phyloP scores from a whole-genome alignment of 30 jellyfish, hydroid and myxozoan species.

The Chironex yamaguchii region DNA sequence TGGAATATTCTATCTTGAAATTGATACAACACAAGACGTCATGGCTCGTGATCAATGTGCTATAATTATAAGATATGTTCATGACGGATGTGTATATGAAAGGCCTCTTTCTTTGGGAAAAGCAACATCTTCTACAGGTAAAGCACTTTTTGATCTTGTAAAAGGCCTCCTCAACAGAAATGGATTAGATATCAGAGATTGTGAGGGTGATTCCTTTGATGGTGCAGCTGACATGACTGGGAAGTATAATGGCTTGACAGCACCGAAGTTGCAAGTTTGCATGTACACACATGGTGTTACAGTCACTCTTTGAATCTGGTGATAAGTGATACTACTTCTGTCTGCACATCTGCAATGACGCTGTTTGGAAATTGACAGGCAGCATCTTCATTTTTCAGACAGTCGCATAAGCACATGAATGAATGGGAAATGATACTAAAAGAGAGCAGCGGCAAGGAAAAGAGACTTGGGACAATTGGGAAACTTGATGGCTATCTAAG shows the following conservation, averaged over 20 bases:
- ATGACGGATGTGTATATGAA: conserved; percentile 30
- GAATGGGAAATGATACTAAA: conserved; percentile 43
- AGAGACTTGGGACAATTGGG: conserved; percentile 36
- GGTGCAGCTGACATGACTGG: conserved; percentile 58
- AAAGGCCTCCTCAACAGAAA: conserved; percentile 17
- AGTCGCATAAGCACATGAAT: conserved; percentile 41
- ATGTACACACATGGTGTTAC: conserved; percentile 65
- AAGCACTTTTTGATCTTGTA: conserved; percentile 18
- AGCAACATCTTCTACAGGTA: conserved; percentile 47
- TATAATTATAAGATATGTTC: conserved; percentile 7
- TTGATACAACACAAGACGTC: background rate
- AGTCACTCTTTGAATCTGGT: conserved; percentile 37
- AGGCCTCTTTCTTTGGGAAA: conserved; percentile 43
- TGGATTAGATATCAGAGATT: conserved; percentile 35
- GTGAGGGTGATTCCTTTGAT: conserved; percentile 51
- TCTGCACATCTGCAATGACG: conserved; percentile 38
- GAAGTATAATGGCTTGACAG: conserved; percentile 30
- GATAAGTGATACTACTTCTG: conserved; percentile 30
- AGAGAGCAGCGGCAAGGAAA: conserved; percentile 5
- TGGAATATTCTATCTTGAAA: background rate
- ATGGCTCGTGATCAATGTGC: conserved; percentile 29
- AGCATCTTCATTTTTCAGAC: conserved; percentile 40
- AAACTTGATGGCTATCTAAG: conserved; percentile 56
- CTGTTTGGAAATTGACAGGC: conserved; percentile 30
- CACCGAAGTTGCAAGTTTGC: conserved; percentile 43